Evolutionary conservation across 2,888 invertebrate species (phyloP), one percentile per base, ranked within the genome.

Genomic region (Ferdinandea cuprea): DNA sequence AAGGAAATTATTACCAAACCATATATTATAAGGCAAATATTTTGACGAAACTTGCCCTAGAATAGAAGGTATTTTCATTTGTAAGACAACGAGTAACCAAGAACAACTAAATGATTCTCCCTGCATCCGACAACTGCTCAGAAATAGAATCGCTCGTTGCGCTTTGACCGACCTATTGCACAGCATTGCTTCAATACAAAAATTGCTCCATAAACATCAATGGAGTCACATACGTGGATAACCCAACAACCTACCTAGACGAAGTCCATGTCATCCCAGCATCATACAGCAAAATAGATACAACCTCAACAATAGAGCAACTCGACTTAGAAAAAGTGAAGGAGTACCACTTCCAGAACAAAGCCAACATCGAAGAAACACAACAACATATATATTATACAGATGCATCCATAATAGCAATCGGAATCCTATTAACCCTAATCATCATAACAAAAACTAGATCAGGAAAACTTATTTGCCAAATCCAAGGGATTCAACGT

Each of bases 1-100:
- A 74, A 74, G 35, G 30, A 32, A 69, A 54, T 77, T 11, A 17
- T 19, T 11, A 52, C 61, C 1, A 69, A 69, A 69, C 68, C 54
- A 28, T 69, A 61, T 9, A 2, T 56, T 9, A 46, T 44, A 28
- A 19, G 48, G 21, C 15, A 32, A 15, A 28, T 59, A 76, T 42
- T 52, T 59, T 17, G 46, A 59, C 9, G 7, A 32, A 46, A 13
- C 13, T 40, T 54, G 54, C 35, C 35, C 19, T n/a, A 54, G 44
- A 42, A 19, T 61, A 48, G 68, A 76, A 42, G 48, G 28, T n/a
- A 68, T 28, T 9, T 59, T 58, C 32, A 59, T 42, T 30, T 68
- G 68, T 25, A 46, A 48, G 19, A 21, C 42, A 28, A 52, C 30
- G 13, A 32, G 32, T n/a, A n/a, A 71, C 40, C 40, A 40, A 28